Percentiles rank a stretch among this genome's conserved stretches.
phyloP scores from a whole-genome alignment of 37 sponge, comb jelly and placozoan genomes.

The Crambe crambe region DNA sequence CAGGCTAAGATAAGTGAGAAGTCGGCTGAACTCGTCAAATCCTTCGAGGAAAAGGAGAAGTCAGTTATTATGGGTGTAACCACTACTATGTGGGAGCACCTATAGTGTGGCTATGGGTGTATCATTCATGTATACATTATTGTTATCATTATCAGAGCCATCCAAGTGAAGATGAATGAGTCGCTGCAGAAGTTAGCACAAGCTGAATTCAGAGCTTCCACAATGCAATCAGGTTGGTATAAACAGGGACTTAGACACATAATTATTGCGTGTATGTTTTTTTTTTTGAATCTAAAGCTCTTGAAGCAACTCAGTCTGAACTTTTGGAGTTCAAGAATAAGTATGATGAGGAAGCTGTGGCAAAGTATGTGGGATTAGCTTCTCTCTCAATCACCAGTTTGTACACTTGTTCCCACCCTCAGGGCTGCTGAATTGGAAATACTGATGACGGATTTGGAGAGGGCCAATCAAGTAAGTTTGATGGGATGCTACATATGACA shows the following conservation, averaged over 20 bases:
- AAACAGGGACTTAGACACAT: not conserved
- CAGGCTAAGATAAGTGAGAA: conserved; percentile 44
- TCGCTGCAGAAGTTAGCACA: conserved; percentile 21
- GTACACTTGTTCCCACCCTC: not conserved
- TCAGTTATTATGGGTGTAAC: not conserved
- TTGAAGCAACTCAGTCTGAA: conserved; percentile 88
- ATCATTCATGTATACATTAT: not conserved
- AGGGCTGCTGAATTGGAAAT: conserved; percentile 81
- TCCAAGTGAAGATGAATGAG: not conserved
- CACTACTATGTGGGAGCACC: not conserved
- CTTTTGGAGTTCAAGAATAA: conserved; percentile 93
- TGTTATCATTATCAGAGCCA: not conserved
- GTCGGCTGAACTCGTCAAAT: conserved; percentile 44
- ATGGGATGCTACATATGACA: not conserved
- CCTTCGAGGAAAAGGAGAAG: conserved; percentile 66
- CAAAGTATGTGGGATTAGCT: conserved; percentile 65
- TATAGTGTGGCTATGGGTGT: no score
- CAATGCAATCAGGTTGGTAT: conserved; percentile 51
- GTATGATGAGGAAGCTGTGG: conserved; percentile 83
- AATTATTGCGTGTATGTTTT: not conserved
- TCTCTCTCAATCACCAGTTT: not conserved
- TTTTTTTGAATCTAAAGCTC: conserved; percentile 43
- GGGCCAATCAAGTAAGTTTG: conserved; percentile 66
- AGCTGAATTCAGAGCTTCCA: conserved; percentile 44
- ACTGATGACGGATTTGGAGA: conserved; percentile 74